phyloP scores from a whole-genome alignment of 1,140 invertebrate species.

The Eupristina koningsbergeri region DNA sequence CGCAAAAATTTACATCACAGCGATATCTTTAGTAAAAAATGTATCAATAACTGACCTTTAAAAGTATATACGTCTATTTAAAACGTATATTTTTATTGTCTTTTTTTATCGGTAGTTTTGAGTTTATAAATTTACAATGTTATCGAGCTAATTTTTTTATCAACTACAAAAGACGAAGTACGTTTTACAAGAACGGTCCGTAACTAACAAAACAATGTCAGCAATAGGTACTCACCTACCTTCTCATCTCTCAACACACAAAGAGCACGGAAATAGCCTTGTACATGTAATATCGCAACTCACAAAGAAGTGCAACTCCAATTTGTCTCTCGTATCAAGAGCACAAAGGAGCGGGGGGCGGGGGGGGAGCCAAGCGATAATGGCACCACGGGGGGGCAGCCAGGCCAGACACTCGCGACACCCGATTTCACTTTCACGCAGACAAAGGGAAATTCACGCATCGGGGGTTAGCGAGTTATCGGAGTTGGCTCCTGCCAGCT shows the following conservation, averaged over 20 bases:
- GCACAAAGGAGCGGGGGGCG: neutral
- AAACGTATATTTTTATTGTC: neutral
- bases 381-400: neutral
- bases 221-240: conserved; percentile 22
- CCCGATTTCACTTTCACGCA: neutral
- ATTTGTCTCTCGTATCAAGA: neutral
- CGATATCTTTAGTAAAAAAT: neutral
- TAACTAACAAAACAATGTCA: neutral
- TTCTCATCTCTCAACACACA: conserved; percentile 8
- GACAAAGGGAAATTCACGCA: neutral
- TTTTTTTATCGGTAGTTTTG: neutral
- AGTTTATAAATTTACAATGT: neutral
- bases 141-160: neutral
- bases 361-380: neutral
- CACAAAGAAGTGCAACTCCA: neutral
- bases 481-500: neutral
- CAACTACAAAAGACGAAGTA: neutral
- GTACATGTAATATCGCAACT: neutral
- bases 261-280: conserved; percentile 11
- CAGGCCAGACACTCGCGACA: neutral
- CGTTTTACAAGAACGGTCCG: neutral
- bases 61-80: neutral
- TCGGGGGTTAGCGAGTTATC: neutral
- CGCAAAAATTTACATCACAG: too few relatives aligned
- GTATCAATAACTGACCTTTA: neutral